Base-by-base conservation (phyloP, 2,888 invertebrate species). In the Hipparchia sbordonii region DNA sequence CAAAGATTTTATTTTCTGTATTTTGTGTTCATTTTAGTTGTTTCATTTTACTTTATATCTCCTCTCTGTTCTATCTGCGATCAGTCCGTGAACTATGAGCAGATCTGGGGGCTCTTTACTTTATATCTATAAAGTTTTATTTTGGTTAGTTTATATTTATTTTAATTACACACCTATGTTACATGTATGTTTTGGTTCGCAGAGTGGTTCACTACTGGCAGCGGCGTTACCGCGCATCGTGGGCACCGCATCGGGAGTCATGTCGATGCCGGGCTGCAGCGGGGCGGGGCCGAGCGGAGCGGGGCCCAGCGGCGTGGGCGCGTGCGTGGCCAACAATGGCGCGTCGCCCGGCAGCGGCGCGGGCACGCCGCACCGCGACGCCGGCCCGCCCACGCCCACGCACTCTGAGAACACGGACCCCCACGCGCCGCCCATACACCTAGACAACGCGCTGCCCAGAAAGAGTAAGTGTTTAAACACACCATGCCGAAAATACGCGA, bases 201-300 rank as follows among this genome's bases (percentile, higher is more conserved):
- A 79, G 77, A 78, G 75, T 63, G 73, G 96, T 95, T 96, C 96
- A 61, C 88, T 96, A 72, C 87, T 96, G 82, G 96, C 96, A 75
- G 95, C 95, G 78, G 96, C 96, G 73, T 87, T 96, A 79, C 79
- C 77, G 81, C 79, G 84, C 82, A 80, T 86, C 80, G 95, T 95
- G 77, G 78, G 81, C 13, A 72, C 96, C 76, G 95, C 95, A 78
- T 96, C 96, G 72, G 86, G 76, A 71, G 82, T 77, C 82, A 79
- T 85, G 85, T 73, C 87, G 86, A 67, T 82, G 77, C 70, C 71
- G 60, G 67, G 72, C 71, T 71, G 57, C 70, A 82, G 86, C 76
- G 83, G 84, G 57, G 83, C 84, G 23, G 80, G 81, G 71, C 77
- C 85, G 57, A 77, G 82, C 54, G 23, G 80, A 13, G 79, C 81